These are phyloP conservation scores for Cavia aperea DNA, from an alignment of 2,113 vertebrate genomes.

Conservation along the genomic window DNA sequence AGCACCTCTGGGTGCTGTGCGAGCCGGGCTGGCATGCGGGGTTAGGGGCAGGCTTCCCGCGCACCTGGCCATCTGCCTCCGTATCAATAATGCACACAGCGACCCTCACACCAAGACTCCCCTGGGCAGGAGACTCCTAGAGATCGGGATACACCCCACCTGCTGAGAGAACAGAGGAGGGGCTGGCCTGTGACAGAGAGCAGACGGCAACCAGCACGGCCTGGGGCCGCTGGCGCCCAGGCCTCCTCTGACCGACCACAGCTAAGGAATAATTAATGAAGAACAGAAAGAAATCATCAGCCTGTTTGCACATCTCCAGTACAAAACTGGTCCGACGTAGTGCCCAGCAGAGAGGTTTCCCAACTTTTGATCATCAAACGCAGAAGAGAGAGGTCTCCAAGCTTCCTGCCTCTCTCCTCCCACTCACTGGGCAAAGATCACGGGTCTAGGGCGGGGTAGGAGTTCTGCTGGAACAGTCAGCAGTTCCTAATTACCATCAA, in stretches of 20 bases:
- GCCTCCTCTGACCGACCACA: neutral
- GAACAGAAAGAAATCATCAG: constrained; percentile 3
- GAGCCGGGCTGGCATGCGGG: neutral
- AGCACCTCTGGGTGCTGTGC: neutral
- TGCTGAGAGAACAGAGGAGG: neutral
- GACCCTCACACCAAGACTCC: neutral
- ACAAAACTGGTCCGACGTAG: neutral
- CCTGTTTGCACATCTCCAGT: neutral
- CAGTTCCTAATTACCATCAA: neutral
- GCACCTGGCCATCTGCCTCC: neutral
- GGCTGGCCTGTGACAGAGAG: neutral
- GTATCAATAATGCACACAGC: constrained; percentile 51
- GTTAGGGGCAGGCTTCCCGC: neutral
- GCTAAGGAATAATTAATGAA: constrained; percentile 30
- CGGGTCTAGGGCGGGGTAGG: neutral
- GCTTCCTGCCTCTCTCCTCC: neutral
- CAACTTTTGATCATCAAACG: neutral
- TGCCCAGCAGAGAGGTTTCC: neutral
- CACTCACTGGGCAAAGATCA: neutral
- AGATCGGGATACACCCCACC: neutral
- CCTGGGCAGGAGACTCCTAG: neutral
- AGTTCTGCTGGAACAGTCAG: neutral
- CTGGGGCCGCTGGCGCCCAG: neutral
- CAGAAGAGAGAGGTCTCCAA: neutral
- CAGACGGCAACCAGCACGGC: neutral